Conservation (phyloP, 2,113 vertebrate genomes). For the Ramphastos sulfuratus region DNA sequence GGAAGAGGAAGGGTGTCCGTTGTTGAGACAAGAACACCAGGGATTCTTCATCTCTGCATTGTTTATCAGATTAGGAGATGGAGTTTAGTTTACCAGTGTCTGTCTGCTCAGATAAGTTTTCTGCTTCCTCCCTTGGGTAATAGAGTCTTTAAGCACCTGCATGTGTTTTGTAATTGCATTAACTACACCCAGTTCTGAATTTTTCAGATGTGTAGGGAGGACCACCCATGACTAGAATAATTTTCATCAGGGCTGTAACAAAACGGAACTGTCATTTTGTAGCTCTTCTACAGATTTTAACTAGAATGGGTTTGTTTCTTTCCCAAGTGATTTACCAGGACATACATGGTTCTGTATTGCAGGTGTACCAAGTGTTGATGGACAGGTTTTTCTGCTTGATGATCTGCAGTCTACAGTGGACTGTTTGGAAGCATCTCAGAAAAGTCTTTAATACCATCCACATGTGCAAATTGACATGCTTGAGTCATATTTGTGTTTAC, state of each 20-base stretch:
- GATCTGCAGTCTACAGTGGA: neutral
- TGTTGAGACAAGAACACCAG: neutral
- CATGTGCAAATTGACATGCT: neutral
- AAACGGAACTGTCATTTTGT: neutral
- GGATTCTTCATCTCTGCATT: neutral
- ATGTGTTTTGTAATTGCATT: neutral
- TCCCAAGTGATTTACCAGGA: neutral
- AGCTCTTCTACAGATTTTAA: neutral
- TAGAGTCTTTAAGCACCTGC: neutral
- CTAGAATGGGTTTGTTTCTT: neutral
- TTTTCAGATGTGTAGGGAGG: neutral
- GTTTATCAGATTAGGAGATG: neutral
- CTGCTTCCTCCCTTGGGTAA: neutral
- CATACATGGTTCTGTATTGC: neutral
- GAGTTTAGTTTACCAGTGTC: neutral
- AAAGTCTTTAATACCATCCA: neutral
- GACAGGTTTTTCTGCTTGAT: neutral
- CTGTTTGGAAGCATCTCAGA: neutral
- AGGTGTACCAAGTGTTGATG: neutral
- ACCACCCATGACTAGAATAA: neutral
- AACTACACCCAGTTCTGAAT: neutral
- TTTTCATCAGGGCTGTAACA: neutral
- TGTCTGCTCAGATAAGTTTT: neutral
- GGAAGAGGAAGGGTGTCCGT: neutral
- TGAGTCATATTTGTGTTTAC: neutral